phyloP scores from a whole-genome alignment of 2,888 invertebrate genomes.

The Blastobasis adustella region DNA sequence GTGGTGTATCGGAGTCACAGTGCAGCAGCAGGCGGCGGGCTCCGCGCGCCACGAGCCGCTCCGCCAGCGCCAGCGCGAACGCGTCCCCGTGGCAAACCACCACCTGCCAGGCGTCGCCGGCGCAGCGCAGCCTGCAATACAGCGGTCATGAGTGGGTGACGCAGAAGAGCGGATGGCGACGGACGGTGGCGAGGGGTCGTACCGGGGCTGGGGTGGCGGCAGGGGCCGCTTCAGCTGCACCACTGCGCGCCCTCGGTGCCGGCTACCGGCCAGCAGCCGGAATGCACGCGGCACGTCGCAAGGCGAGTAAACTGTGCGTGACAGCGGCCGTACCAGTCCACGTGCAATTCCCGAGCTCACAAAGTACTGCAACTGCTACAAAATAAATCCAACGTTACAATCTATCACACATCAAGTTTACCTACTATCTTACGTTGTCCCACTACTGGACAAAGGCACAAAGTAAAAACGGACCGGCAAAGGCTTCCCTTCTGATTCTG shows the following conservation, averaged over 20 bases:
- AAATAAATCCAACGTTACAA: background rate
- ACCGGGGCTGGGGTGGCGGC: constrained; percentile 20
- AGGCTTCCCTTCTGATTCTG: background rate
- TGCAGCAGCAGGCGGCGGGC: constrained; percentile 31
- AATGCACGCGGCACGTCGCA: constrained; percentile 35
- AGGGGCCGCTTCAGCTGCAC: constrained; percentile 20
- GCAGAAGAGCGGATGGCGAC: background rate
- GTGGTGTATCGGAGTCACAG: constrained; percentile 1
- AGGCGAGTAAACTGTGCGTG: constrained; percentile 31
- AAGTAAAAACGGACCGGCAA: background rate
- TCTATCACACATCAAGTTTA: background rate
- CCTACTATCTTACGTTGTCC: background rate
- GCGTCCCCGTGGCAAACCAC: constrained; percentile 30
- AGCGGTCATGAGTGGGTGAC: background rate
- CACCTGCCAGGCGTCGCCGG: constrained; percentile 24
- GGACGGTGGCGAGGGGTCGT: background rate
- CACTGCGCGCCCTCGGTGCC: constrained; percentile 41
- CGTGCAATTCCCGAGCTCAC: constrained; percentile 37
- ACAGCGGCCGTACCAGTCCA: constrained; percentile 43
- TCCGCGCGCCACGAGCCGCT: constrained; percentile 31
- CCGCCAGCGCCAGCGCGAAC: constrained; percentile 27
- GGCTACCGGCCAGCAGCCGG: constrained; percentile 32
- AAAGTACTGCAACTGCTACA: constrained; percentile 28
- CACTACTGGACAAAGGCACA: background rate
- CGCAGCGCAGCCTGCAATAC: constrained; percentile 25